Evolutionary conservation across 2,888 invertebrate species (phyloP).

Genomic region (Tachina fera): DNA sequence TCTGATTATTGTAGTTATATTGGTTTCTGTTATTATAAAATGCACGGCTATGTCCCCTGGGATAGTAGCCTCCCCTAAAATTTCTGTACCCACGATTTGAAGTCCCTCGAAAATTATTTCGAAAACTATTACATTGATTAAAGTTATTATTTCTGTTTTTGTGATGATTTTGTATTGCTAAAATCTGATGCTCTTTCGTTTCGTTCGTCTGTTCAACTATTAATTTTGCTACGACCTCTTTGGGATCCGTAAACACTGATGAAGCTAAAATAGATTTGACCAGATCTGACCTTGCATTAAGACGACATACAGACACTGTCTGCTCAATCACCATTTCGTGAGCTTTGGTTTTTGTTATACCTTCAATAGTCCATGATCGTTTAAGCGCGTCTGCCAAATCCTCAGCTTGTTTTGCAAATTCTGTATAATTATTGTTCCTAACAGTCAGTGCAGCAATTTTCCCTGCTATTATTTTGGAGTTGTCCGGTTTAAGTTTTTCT

Average conservation of each 20-base stretch:
- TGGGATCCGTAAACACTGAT: no score
- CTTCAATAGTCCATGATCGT: slow-evolving; percentile 5
- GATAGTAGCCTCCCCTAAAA: not conserved
- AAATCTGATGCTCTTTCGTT: slow-evolving; percentile 10
- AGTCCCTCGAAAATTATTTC: not conserved
- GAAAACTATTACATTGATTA: not conserved
- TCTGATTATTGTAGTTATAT: not conserved
- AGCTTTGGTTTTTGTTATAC: not conserved
- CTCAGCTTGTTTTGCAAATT: slow-evolving; percentile 42
- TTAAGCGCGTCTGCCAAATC: slow-evolving; percentile 30
- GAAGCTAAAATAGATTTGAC: not conserved
- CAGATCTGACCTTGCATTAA: slow-evolving; percentile 36
- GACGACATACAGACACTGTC: slow-evolving; percentile 21
- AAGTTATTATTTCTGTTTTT: no score
- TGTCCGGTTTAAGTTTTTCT: slow-evolving; percentile 15
- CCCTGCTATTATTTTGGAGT: slow-evolving; percentile 27
- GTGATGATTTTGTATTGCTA: not conserved
- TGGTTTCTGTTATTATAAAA: no score
- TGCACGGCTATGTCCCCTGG: not conserved
- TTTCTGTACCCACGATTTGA: no score
- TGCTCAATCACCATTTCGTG: slow-evolving; percentile 42
- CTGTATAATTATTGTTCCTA: slow-evolving; percentile 18
- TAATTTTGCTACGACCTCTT: no score
- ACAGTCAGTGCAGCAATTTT: no score
- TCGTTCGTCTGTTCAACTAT: slow-evolving; percentile 23